Evolutionary conservation across 2,113 vertebrate genomes (phyloP), one percentile per base, ranked within the genome.

Genomic region (Gallinago paraguaiae): DNA sequence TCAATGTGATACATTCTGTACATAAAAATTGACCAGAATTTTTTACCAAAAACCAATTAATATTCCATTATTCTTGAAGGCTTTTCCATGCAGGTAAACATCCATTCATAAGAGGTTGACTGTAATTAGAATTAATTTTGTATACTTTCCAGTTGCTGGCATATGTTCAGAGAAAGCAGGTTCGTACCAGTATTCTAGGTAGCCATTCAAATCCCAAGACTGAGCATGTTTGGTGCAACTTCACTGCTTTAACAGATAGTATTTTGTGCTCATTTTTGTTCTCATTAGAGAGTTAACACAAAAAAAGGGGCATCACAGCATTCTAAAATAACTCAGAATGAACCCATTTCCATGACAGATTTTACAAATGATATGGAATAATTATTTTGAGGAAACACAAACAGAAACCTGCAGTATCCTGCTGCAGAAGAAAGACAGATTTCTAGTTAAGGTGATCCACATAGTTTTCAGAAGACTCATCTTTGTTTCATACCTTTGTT

Each of bases 81-180:
- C 53, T 92, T 67, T 87, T 95, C 30, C 41, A 90, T 80, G 33
- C 70, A 85, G 76, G 19, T 67, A 94, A 96, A 95, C 50, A 83
- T 82, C 39, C 86, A 53, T 88, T 80, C 45, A 64, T 43, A 48
- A 41, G 33, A 65, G 28, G 64, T 22, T 91, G 83, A 75, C 28
- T 94, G 48, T 71, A 71, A 70, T 50, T 93, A 63, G 28, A 85
- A 93, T 89, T 93, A 88, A 37, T 94, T 97, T 92, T 89, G 20
- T 59, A 50, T n/a, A 16, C 41, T 67, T 89, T 91, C 69, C 35
- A 51, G 11, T 71, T 96, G 51, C 78, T 92, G 84, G 4, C 45
- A 35, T 33, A 48, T 33, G 24, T 23, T 64, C 65, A 88, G 65
- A 86, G 48, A 87, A 96, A 92, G 13, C 30, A 70, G 25, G 22